Base-by-base conservation (phyloP, 2,113 vertebrate genomes). In the Pachyramphus minor region DNA sequence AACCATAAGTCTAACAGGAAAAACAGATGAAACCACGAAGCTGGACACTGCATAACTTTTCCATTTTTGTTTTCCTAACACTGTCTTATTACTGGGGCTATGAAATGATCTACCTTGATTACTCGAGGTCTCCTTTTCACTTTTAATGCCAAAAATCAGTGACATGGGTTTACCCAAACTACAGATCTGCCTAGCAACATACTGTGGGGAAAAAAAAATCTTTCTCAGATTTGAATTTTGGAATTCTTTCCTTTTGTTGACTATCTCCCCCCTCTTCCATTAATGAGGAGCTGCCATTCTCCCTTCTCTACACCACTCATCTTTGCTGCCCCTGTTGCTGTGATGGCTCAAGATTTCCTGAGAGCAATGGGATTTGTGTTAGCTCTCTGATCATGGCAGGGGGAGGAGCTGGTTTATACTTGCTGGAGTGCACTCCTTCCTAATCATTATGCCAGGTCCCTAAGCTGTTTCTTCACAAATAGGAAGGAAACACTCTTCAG, bases 331-430 rank as follows among this genome's bases (percentile, higher is more conserved):
- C 16, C 31, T 79, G 30, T 55, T 86, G 53, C 78, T 42, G 30
- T 69, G 68, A 16, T 49, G 50, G 76, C 63, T 84, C 45, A 58
- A 55, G 47, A 71, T 62, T 88, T 76, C n/a, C 53, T 77, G 45
- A 31, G 66, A 80, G 56, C 1, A 0, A 25, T n/a, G 45, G 45
- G 50, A 86, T 89, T 92, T 96, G 53, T 84, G 55, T 84, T 76
- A 91, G 77, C 31, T 66, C 53, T 86, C 76, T 96, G 67, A 92
- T 85, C 49, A 28, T 64, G 77, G 68, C 50, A 74, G 37, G 35
- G 15, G 63, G 53, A 89, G 50, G 30, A 53, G 21, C 1, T 68
- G 47, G 28, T 77, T 94, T 81, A 9, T 69, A 35, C 42, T 62
- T 80, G 35, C 60, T 82, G 64, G 49, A 87, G 41, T 47, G 28